Evolutionary conservation across 2,113 vertebrate species (phyloP).

Genomic region (Cavia aperea): DNA sequence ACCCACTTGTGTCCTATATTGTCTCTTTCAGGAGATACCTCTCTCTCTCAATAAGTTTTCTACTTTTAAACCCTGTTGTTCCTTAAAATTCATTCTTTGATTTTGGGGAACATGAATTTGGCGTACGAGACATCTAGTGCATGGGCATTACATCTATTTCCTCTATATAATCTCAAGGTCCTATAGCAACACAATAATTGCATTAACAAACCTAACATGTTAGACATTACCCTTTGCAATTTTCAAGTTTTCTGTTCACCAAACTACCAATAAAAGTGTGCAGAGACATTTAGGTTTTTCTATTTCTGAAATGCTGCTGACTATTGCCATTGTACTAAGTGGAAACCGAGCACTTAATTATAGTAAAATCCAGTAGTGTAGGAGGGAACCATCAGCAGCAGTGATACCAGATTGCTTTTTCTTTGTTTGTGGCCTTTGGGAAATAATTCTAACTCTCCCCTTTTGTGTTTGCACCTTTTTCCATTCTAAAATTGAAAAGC

Average conservation of each 20-base stretch:
- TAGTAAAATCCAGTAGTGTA: not conserved
- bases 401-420: not conserved
- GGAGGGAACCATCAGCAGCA: not conserved
- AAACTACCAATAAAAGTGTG: slow-evolving; percentile 13
- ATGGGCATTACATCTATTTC: not conserved
- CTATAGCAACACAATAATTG: not conserved
- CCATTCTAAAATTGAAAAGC: not conserved
- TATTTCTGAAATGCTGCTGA: slow-evolving; percentile 37
- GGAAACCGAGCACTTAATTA: slow-evolving; percentile 42
- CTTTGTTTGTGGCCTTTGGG: slow-evolving; percentile 6
- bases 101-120: not conserved
- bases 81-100: not conserved
- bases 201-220: not conserved
- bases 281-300: not conserved
- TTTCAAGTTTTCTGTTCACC: slow-evolving; percentile 15
- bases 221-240: not conserved
- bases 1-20: not conserved
- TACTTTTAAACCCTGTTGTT: not conserved
- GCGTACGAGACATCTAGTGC: not conserved
- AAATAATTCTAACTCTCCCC: not conserved
- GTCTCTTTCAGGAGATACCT: not conserved
- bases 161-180: not conserved
- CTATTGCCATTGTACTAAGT: not conserved
- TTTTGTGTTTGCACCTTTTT: not conserved
- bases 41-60: not conserved